These are phyloP conservation scores for Alectoris magna DNA, from an alignment of 2,797 vertebrate genomes.

Conservation along the genomic window DNA sequence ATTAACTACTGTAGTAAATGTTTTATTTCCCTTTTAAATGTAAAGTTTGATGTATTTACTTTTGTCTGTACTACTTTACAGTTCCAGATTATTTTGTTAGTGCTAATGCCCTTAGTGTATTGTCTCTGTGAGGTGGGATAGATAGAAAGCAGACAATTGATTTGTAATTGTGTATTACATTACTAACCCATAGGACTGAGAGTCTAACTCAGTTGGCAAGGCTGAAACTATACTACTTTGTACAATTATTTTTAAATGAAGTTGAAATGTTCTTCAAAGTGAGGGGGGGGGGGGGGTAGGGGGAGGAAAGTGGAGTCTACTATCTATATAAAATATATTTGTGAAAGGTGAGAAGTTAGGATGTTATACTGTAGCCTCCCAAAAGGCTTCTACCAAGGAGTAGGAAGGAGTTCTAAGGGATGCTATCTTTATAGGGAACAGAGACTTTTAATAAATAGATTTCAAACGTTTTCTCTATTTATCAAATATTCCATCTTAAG, in stretches of 20 bases:
- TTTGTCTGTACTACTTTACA: not conserved
- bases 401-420: not conserved
- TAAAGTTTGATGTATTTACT: not conserved
- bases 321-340: not conserved
- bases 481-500: not conserved
- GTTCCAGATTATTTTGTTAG: not conserved
- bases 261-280: not conserved
- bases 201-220: not conserved
- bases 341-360: not conserved
- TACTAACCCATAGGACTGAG: not conserved
- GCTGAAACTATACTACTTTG: not conserved
- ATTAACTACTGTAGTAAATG: not conserved
- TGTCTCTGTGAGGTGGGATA: not conserved
- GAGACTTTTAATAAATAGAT: not conserved
- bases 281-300: not conserved
- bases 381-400: not conserved
- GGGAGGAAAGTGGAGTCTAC: not conserved
- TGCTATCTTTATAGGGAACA: not conserved
- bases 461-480: not conserved
- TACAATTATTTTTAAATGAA: not conserved
- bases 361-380: not conserved
- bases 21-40: conserved; percentile 1
- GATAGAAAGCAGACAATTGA: not conserved
- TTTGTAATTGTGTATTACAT: conserved; percentile 1
- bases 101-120: not conserved